Evolutionary conservation across 1,140 invertebrate species (phyloP), one percentile per base, ranked within the genome.

Genomic region (Antheraea mylitta): DNA sequence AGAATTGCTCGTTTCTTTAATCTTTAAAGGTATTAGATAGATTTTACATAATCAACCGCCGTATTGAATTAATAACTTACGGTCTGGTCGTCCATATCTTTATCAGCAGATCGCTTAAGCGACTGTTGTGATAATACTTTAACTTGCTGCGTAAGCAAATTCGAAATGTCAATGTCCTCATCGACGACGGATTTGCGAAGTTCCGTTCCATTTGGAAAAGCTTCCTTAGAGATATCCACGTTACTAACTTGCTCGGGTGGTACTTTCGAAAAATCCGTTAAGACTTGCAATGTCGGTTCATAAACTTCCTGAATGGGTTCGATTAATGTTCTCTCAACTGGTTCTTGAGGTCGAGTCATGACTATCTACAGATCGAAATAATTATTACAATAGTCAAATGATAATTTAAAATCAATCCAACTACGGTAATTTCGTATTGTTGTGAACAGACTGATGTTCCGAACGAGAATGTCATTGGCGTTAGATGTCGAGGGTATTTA

Each of bases 61-160:
- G 7, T n/a, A n/a, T n/a, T n/a, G 7, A 7, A 42, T 42, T 7
- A 11, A 42, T 11, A 42, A 42, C 38, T 42, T 42, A 42, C 38
- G 38, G 38, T 42, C 0, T 42, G 8, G 1, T 42, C 11, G 7
- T 42, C 38, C 38, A 42, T 11, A 42, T 9, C 11, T 42, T 42
- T 11, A 42, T 42, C 38, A 11, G 8, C 38, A 11, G 38, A 8
- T 8, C 80, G 72, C 53, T 82, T 81, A 5, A 74, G 59, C 0
- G 68, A 66, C 37, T 78, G 76, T 59, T 81, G 78, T 8, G 81
- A 78, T 0, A 73, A 4, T 0, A 73, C 73, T 3, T 74, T 66
- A 22, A 89, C 19, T 16, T 78, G 76, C 36, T 87, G 87, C n/a
- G 85, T 89, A 0, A 75, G 83, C 19, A 86, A 65, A 16, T 85